These are phyloP conservation scores for Arenicola marina DNA, from an alignment of 2,888 invertebrate species.

Conservation along the genomic window DNA sequence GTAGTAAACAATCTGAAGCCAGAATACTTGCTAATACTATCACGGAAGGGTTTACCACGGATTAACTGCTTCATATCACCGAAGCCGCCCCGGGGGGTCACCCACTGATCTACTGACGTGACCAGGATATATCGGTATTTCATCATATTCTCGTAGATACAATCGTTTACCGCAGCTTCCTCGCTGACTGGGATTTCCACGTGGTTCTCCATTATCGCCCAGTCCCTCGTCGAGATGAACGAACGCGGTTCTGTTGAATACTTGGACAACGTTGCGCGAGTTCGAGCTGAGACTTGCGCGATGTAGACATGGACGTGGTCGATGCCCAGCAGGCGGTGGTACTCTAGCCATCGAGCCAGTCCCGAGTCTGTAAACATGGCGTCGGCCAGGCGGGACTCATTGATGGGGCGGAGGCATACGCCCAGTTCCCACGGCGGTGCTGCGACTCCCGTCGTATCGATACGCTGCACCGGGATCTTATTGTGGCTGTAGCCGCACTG, in stretches of 20 bases:
- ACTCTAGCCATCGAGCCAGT: background rate
- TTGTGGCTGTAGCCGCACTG: background rate
- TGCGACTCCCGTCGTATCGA: background rate
- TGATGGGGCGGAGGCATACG: background rate
- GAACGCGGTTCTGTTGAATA: background rate
- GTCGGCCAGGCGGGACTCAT: background rate
- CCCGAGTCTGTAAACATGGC: background rate
- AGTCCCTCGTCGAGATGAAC: background rate
- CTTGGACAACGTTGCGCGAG: background rate
- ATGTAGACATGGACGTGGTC: background rate
- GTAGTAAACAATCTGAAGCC: background rate
- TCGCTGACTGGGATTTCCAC: background rate
- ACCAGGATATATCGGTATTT: background rate
- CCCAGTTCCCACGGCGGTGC: background rate
- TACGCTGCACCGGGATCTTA: background rate
- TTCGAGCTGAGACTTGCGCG: background rate
- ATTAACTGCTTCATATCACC: background rate
- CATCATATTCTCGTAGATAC: slow-evolving; percentile 1
- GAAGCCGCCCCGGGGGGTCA: background rate
- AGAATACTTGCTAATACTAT: background rate
- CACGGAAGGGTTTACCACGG: background rate
- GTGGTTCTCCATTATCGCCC: background rate
- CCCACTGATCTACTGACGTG: background rate
- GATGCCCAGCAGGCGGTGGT: background rate
- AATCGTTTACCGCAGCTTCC: background rate